Percentiles rank a stretch among this genome's conserved stretches.
These are phyloP conservation scores for Zosterops hypoxanthus DNA, from an alignment of 2,113 vertebrate genomes.

Conservation along the genomic window DNA sequence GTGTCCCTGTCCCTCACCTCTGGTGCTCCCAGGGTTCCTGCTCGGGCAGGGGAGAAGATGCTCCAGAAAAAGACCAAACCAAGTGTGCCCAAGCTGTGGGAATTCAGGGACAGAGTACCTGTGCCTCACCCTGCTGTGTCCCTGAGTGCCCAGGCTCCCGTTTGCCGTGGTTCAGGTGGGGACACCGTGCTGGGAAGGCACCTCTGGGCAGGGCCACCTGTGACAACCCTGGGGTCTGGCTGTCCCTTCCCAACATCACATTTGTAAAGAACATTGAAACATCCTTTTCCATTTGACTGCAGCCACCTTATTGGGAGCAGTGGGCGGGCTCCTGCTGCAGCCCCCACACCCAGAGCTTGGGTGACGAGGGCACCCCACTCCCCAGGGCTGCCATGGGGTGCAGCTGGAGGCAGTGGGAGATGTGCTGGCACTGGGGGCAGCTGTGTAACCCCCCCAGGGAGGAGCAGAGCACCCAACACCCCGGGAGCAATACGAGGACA, in stretches of 20 bases:
- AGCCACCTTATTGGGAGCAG: not conserved
- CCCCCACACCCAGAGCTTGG: not conserved
- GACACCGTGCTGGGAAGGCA: rapidly evolving
- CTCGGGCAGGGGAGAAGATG: not conserved
- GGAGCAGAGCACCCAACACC: not conserved
- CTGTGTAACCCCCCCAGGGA: not conserved
- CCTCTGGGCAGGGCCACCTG: not conserved
- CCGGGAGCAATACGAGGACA: not conserved
- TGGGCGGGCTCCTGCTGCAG: not conserved
- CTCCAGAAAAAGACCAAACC: not conserved
- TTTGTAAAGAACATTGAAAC: rapidly evolving
- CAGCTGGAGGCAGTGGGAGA: not conserved
- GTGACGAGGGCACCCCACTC: not conserved
- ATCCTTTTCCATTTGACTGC: not conserved
- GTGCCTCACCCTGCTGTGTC: not conserved
- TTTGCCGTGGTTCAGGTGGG: rapidly evolving
- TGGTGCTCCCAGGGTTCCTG: rapidly evolving
- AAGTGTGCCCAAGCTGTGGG: rapidly evolving
- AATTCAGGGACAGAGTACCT: rapidly evolving
- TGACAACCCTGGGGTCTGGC: not conserved
- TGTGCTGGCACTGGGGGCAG: not conserved
- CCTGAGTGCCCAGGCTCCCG: rapidly evolving
- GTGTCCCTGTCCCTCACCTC: not conserved
- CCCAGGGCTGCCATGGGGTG: rapidly evolving
- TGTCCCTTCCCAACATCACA: not conserved